Evolutionary conservation across 2,888 invertebrate genomes (phyloP).

Genomic region (Mamestra brassicae): DNA sequence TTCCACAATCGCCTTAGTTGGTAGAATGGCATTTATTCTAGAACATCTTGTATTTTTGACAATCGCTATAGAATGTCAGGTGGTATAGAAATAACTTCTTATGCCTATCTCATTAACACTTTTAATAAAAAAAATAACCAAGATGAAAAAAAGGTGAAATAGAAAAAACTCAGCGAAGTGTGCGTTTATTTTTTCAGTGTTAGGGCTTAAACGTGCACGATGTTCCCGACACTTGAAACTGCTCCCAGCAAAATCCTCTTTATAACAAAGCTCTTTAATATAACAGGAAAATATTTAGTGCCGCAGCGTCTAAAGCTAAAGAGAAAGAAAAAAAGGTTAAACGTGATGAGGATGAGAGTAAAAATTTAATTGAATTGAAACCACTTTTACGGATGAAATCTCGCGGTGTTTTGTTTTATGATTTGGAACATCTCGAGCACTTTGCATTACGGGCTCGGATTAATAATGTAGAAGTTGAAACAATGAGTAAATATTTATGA

Average conservation of each 20-base stretch:
- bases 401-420: slow-evolving; percentile 51
- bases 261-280: slow-evolving; percentile 64
- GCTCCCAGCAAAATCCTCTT: slow-evolving; percentile 57
- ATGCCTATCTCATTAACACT: not conserved
- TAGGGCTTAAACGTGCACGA: slow-evolving; percentile 41
- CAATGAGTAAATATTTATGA: slow-evolving; percentile 50
- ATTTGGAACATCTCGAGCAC: slow-evolving; percentile 28
- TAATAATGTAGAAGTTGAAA: slow-evolving; percentile 42
- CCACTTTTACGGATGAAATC: slow-evolving; percentile 52
- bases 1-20: too few species aligned
- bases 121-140: slow-evolving; percentile 2
- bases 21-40: too few species aligned
- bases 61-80: too few species aligned
- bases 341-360: slow-evolving; percentile 19
- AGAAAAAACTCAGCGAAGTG: slow-evolving; percentile 26
- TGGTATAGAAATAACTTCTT: too few species aligned
- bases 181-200: slow-evolving; percentile 54
- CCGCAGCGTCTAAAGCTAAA: slow-evolving; percentile 37
- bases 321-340: slow-evolving; percentile 18
- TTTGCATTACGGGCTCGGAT: slow-evolving; percentile 32
- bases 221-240: slow-evolving; percentile 57
- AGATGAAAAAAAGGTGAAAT: slow-evolving; percentile 5
- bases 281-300: slow-evolving; percentile 49
- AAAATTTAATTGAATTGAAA: slow-evolving; percentile 57
- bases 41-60: too few species aligned